phyloP scores from a whole-genome alignment of 1,140 invertebrate genomes.

The Cecropterus lyciades region DNA sequence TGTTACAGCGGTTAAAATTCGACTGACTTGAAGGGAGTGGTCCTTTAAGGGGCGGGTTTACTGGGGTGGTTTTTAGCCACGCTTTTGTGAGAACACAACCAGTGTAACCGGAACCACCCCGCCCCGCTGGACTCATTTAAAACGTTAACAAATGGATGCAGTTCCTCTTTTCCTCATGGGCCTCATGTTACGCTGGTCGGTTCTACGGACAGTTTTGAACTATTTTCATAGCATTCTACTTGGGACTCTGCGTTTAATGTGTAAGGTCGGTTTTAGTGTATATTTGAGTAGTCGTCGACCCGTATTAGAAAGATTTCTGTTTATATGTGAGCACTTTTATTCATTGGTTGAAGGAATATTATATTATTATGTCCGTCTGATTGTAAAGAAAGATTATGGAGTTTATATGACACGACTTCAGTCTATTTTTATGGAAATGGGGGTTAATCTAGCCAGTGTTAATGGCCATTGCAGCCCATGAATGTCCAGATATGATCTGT shows the following conservation, averaged over 20 bases:
- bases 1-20: conserved; percentile 39
- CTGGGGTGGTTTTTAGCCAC: conserved; percentile 67
- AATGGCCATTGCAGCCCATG: too few relatives aligned
- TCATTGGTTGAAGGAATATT: conserved; percentile 52
- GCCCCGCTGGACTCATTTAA: conserved; percentile 2
- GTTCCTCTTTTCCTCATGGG: background rate
- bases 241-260: background rate
- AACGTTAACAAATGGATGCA: background rate
- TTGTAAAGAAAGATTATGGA: conserved; percentile 24
- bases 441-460: background rate
- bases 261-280: conserved; percentile 37
- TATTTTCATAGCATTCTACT: background rate
- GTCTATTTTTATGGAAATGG: conserved; percentile 11
- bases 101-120: conserved; percentile 49
- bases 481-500: too few relatives aligned
- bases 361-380: conserved; percentile 15
- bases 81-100: conserved; percentile 62
- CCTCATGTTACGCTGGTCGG: conserved; percentile 1
- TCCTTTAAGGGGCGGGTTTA: conserved; percentile 66
- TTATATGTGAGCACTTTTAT: conserved; percentile 52
- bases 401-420: conserved; percentile 17
- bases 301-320: conserved; percentile 53
- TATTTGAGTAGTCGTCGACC: conserved; percentile 23
- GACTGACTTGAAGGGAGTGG: conserved; percentile 72
- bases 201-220: conserved; percentile 14